phyloP scores from a whole-genome alignment of 1,140 invertebrate genomes.

The Drosophila subpulchrella region DNA sequence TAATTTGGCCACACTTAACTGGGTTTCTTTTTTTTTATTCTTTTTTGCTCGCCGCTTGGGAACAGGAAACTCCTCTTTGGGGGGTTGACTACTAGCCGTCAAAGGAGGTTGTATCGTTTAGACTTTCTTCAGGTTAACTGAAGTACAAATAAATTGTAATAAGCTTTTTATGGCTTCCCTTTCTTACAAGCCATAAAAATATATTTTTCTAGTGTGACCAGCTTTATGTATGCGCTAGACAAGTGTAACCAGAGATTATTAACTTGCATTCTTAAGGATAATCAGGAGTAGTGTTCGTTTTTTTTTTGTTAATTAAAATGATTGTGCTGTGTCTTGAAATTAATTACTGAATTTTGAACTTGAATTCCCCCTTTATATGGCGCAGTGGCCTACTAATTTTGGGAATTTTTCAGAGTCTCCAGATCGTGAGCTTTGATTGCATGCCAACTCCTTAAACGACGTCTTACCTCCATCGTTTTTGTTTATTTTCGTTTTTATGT shows the following conservation, averaged over 20 bases:
- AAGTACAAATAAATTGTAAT: not conserved
- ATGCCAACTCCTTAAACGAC: slow-evolving; percentile 35
- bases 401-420: not conserved
- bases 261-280: too few relatives aligned
- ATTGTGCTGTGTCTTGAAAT: too few relatives aligned
- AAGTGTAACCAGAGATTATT: not conserved
- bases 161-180: not conserved
- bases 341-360: not conserved
- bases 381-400: not conserved
- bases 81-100: not conserved
- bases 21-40: not conserved
- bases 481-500: slow-evolving; percentile 70
- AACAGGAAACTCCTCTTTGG: not conserved
- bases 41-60: not conserved
- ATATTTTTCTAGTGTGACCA: not conserved
- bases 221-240: not conserved
- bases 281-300: not conserved
- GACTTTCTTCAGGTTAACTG: not conserved
- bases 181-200: not conserved
- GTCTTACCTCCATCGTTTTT: slow-evolving; percentile 24
- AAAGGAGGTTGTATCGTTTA: not conserved
- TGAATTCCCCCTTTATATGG: not conserved
- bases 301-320: not conserved
- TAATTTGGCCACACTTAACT: slow-evolving; percentile 72
- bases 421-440: slow-evolving; percentile 28